Evolutionary conservation across 1,140 invertebrate genomes (phyloP), one percentile per base, ranked within the genome.

Genomic region (Bombus terrestris): DNA sequence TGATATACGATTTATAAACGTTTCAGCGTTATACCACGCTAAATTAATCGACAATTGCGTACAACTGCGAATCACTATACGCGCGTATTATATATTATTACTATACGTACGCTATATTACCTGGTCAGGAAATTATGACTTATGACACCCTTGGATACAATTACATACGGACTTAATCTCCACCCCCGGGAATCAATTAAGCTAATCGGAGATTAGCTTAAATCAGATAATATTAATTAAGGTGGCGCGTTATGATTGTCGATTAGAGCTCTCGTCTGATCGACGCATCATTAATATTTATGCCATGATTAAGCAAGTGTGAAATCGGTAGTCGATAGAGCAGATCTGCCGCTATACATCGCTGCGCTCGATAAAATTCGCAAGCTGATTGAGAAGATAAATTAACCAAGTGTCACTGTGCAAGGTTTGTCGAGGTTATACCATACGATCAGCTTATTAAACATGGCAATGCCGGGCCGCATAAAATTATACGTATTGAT

Each of bases 191-290:
- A n/a, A 28, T 79, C 66, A 32, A 79, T 84, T 59, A 72, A 79
- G 28, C 68, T 37, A 62, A 72, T 47, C 68, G 1, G 0, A 0
- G 64, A 71, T 43, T 37, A 62, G 57, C 35, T 77, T 39, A 77
- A n/a, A 59, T 41, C 74, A 47, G 47, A 72, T 71, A 72, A 69
- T 35, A 78, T 78, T 57, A 79, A 79, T 79, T 84, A 71, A 84
- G n/a, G 59, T 39, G 10, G 4, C 53, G 18, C 13, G 39, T 8
- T 62, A 71, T 72, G 53, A 47, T n/a, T 15, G 37, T 0, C 39
- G 37, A 72, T 59, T 53, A 68, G 75, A 32, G 3, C 5, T 47
- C 22, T 43, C 32, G 71, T 12, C 25, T 39, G 28, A 28, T 43
- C 47, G 22, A 12, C 15, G 13, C 77, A 13, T 35, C 47, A 76